A percentile compares a stretch with the other conserved stretches of the same genome.
Evolutionary conservation across 2,888 invertebrate species (phyloP).

Genomic region (Zonitis immaculata): DNA sequence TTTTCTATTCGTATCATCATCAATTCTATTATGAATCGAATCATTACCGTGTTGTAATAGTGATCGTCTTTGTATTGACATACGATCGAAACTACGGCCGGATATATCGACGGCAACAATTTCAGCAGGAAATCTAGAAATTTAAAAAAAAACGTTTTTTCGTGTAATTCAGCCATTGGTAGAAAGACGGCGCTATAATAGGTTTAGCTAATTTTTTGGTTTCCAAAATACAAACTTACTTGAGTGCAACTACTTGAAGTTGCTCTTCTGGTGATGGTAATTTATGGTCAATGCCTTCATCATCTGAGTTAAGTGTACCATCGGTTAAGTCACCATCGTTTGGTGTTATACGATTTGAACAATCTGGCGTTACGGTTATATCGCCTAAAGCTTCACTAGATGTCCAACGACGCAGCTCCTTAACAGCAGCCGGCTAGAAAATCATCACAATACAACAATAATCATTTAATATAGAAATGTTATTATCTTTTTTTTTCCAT

Average conservation of each 20-base stretch:
- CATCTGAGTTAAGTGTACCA: slow-evolving; percentile 53
- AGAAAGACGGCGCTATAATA: slow-evolving; percentile 11
- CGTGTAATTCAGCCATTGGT: slow-evolving; percentile 4
- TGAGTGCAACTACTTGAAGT: slow-evolving; percentile 74
- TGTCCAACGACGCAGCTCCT: slow-evolving; percentile 78
- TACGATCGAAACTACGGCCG: slow-evolving; percentile 81
- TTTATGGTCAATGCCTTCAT: slow-evolving; percentile 76
- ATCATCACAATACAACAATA: slow-evolving; percentile 5
- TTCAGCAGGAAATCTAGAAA: slow-evolving; percentile 75
- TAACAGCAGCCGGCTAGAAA: slow-evolving; percentile 72
- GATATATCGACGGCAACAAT: slow-evolving; percentile 85
- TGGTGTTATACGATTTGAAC: slow-evolving; percentile 63
- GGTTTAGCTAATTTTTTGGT: not conserved
- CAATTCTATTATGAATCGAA: slow-evolving; percentile 22
- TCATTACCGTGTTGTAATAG: slow-evolving; percentile 60
- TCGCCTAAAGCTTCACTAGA: slow-evolving; percentile 78
- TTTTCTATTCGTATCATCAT: slow-evolving; percentile 47
- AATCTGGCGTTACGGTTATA: slow-evolving; percentile 73
- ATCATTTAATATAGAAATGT: not conserved
- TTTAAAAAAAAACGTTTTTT: not conserved
- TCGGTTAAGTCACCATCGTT: slow-evolving; percentile 51
- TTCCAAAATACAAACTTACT: slow-evolving; percentile 54
- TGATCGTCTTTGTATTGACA: slow-evolving; percentile 82
- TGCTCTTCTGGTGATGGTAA: slow-evolving; percentile 86
- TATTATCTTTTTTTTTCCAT: not conserved